Conservation (phyloP, 2,888 invertebrate genomes). For the Eupeodes luniger region DNA sequence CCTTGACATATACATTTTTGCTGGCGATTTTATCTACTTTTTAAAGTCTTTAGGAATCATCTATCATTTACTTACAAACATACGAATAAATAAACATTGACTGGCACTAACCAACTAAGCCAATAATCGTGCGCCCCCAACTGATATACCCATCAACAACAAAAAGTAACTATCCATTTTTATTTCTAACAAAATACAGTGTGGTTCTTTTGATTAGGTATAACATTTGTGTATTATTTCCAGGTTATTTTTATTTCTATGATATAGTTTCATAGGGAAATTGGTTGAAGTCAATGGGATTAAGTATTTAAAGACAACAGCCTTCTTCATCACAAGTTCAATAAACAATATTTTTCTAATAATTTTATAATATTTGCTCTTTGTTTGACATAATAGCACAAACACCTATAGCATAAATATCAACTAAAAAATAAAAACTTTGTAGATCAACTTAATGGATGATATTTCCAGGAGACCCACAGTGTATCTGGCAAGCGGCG, state of each 20-base stretch:
- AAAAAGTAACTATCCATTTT: conserved; percentile 2
- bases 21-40: conserved; percentile 28
- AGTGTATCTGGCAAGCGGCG: conserved; percentile 14
- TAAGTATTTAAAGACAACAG: too few species aligned
- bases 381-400: too few species aligned
- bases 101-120: conserved; percentile 49
- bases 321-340: too few species aligned
- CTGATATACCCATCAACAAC: conserved; percentile 1
- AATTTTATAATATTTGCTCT: too few species aligned
- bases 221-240: background rate
- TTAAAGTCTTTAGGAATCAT: conserved; percentile 44
- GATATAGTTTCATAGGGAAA: too few species aligned
- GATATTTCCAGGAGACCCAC: background rate
- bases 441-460: background rate
- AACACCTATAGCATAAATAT: too few species aligned
- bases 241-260: background rate
- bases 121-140: conserved; percentile 52
- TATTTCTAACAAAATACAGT: conserved; percentile 32
- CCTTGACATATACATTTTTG: conserved; percentile 27
- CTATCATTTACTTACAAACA: conserved; percentile 45
- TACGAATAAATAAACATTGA: conserved; percentile 26
- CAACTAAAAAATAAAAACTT: too few species aligned
- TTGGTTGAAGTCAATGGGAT: too few species aligned
- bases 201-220: background rate
- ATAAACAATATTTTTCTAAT: too few species aligned